These are phyloP conservation scores for Drosophila mercatorum DNA, from an alignment of 2,888 invertebrate species.

Conservation along the genomic window DNA sequence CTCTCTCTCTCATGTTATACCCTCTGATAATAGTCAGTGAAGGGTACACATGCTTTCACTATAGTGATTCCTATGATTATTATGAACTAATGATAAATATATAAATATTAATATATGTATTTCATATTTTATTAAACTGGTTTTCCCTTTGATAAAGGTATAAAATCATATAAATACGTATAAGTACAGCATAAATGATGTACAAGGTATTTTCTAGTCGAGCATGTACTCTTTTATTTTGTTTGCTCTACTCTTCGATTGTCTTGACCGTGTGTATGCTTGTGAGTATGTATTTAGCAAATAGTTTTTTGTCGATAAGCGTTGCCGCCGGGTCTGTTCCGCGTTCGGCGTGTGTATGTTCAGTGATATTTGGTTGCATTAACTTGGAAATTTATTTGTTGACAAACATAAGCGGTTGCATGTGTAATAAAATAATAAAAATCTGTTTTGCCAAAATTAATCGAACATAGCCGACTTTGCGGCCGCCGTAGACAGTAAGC, in stretches of 20 bases:
- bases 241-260: constrained; percentile 5
- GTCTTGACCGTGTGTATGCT: constrained; percentile 8
- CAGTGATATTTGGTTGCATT: constrained; percentile 36
- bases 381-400: constrained; percentile 32
- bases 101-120: too few relatives aligned
- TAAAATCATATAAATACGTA: background rate
- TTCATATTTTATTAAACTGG: too few relatives aligned
- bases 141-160: background rate
- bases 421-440: constrained; percentile 12
- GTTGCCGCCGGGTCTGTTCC: constrained; percentile 25
- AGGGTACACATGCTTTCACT: background rate
- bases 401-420: constrained; percentile 7
- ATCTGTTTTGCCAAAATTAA: constrained; percentile 9
- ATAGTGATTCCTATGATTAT: too few relatives aligned
- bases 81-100: too few relatives aligned
- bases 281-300: constrained; percentile 54
- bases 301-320: constrained; percentile 69
- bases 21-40: background rate
- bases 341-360: constrained; percentile 24
- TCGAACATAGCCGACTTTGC: constrained; percentile 16
- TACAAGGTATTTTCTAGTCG: constrained; percentile 2
- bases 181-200: too few relatives aligned
- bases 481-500: constrained; percentile 3
- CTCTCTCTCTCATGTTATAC: background rate
- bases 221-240: background rate